These are phyloP conservation scores for Micropterix aruncella DNA, from an alignment of 2,888 invertebrate genomes.

Conservation along the genomic window DNA sequence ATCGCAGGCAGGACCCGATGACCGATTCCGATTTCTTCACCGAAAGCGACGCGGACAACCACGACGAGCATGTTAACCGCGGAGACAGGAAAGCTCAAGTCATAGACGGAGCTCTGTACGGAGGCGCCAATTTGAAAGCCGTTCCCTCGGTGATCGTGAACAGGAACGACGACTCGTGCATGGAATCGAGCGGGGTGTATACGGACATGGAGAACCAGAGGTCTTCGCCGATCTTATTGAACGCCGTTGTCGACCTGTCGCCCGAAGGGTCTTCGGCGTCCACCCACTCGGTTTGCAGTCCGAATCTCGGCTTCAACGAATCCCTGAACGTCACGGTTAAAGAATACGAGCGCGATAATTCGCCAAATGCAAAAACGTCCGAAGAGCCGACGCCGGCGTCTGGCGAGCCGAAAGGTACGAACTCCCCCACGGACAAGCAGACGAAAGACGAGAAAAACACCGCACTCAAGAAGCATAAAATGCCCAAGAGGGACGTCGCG, in stretches of 20 bases:
- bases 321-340: background rate
- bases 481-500: conserved; percentile 63
- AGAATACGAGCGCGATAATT: background rate
- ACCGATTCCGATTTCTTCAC: conserved; percentile 87
- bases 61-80: conserved; percentile 56
- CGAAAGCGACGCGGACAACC: conserved; percentile 79
- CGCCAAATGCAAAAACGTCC: background rate
- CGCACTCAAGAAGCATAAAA: conserved; percentile 56
- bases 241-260: conserved; percentile 53
- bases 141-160: conserved; percentile 40
- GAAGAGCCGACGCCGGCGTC: background rate
- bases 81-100: conserved; percentile 69
- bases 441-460: conserved; percentile 37
- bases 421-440: conserved; percentile 22
- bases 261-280: conserved; percentile 48
- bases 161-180: conserved; percentile 58
- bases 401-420: conserved; percentile 22
- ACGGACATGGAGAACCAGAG: conserved; percentile 67
- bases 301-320: conserved; percentile 24
- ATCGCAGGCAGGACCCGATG: conserved; percentile 68
- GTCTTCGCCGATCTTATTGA: conserved; percentile 32
- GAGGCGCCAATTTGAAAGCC: conserved; percentile 45
- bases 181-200: conserved; percentile 84
- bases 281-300: conserved; percentile 36
- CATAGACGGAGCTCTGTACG: conserved; percentile 82